Conservation (phyloP, 2,797 vertebrate species). For the Trichosurus vulpecula region DNA sequence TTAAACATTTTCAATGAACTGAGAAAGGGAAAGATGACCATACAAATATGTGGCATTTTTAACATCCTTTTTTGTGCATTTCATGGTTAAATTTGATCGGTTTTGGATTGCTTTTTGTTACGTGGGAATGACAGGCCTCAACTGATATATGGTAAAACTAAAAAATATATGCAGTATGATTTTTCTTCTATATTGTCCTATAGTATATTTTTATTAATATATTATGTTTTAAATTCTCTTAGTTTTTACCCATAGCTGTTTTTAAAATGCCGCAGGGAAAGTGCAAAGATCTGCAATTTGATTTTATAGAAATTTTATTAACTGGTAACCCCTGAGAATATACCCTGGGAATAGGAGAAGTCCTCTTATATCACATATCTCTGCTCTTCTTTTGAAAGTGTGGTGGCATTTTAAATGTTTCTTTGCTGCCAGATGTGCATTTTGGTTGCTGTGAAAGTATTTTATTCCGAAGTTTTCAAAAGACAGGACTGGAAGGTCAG, state of each 20-base stretch:
- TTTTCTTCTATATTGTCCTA: neutral
- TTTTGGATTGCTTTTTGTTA: slow-evolving; percentile 50
- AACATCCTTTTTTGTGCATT: neutral
- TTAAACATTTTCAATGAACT: slow-evolving; percentile 63
- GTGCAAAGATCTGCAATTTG: slow-evolving; percentile 70
- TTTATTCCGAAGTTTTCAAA: slow-evolving; percentile 68
- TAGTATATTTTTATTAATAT: slow-evolving; percentile 29
- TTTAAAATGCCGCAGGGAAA: slow-evolving; percentile 14
- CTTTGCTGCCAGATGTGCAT: slow-evolving; percentile 78
- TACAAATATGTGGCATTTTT: slow-evolving; percentile 14
- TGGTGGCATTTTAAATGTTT: slow-evolving; percentile 71
- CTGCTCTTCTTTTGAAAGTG: slow-evolving; percentile 66
- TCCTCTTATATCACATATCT: neutral
- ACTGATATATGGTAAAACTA: neutral
- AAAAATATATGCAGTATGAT: neutral
- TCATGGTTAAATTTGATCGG: neutral
- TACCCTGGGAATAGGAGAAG: slow-evolving; percentile 70
- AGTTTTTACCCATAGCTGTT: slow-evolving; percentile 50
- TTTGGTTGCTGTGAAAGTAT: slow-evolving; percentile 67
- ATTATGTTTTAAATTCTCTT: neutral
- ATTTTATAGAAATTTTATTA: slow-evolving; percentile 73
- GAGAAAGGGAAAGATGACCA: neutral
- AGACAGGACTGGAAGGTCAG: slow-evolving; percentile 68
- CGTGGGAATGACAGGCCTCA: slow-evolving; percentile 25
- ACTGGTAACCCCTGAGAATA: slow-evolving; percentile 71